Percentiles rank a stretch among this genome's conserved stretches.
Conservation (phyloP, 2,797 vertebrate genomes). For the Rachycentron canadum region DNA sequence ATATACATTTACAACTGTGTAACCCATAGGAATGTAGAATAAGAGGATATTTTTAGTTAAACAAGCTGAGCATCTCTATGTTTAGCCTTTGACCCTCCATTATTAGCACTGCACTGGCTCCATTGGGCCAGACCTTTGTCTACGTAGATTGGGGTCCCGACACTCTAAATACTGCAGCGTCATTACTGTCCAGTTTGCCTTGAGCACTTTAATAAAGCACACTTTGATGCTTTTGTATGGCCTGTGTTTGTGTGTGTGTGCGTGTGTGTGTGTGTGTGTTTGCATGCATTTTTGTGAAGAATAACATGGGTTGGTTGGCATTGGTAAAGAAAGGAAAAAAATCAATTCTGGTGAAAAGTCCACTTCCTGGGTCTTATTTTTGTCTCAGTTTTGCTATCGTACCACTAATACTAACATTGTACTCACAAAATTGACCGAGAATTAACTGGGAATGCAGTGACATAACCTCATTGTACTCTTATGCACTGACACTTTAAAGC, state of each 20-base stretch:
- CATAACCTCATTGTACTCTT: too few relatives aligned
- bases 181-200: conserved; percentile 31
- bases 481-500: too few relatives aligned
- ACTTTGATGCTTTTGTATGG: conserved; percentile 37
- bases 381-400: neutral
- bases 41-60: conserved; percentile 53
- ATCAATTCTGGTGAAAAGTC: too few relatives aligned
- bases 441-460: too few relatives aligned
- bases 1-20: conserved; percentile 18
- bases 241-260: conserved; percentile 1
- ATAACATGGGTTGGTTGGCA: neutral
- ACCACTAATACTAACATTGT: neutral
- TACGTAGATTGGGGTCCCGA: conserved; percentile 24
- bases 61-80: conserved; percentile 2
- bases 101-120: conserved; percentile 25
- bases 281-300: neutral
- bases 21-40: conserved; percentile 21
- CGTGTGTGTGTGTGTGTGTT: neutral
- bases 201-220: conserved; percentile 26
- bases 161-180: conserved; percentile 28
- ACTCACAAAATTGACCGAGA: neutral
- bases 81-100: conserved; percentile 60
- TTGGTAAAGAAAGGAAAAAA: too few relatives aligned
- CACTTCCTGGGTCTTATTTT: neutral
- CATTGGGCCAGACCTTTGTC: conserved; percentile 26